These are phyloP conservation scores for Nomada ferruginata DNA, from an alignment of 2,888 invertebrate genomes.

Conservation along the genomic window DNA sequence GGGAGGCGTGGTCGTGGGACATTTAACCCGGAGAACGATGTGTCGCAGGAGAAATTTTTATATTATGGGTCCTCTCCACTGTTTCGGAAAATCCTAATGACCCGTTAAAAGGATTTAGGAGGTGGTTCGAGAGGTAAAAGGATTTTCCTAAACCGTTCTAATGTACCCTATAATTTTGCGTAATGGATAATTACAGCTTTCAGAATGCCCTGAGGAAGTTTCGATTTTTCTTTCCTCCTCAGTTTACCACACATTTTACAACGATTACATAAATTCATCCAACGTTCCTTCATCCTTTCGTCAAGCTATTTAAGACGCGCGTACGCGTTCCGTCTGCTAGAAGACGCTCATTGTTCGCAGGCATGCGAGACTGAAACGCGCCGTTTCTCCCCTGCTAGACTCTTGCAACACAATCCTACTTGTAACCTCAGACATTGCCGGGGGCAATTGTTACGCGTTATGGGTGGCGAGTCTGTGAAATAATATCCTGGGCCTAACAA, in stretches of 20 bases:
- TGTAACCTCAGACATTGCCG: constrained; percentile 66
- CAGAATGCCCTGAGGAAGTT: too few relatives aligned
- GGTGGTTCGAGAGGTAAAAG: too few relatives aligned
- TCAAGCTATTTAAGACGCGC: constrained; percentile 24
- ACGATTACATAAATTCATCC: neutral
- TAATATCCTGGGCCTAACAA: constrained; percentile 65
- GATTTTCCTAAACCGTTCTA: too few relatives aligned
- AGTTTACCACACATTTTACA: neutral
- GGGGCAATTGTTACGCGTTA: constrained; percentile 68
- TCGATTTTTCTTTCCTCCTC: neutral
- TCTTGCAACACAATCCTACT: constrained; percentile 66
- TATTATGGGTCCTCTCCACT: too few relatives aligned
- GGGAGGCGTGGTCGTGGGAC: neutral
- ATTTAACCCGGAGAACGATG: neutral
- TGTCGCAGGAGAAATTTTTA: too few relatives aligned
- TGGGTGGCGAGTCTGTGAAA: constrained; percentile 72
- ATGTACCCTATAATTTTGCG: too few relatives aligned
- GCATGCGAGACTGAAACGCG: constrained; percentile 60
- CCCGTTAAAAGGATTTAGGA: too few relatives aligned
- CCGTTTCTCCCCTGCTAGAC: constrained; percentile 35
- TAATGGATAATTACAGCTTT: too few relatives aligned
- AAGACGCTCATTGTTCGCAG: constrained; percentile 68
- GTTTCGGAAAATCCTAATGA: too few relatives aligned
- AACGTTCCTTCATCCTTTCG: constrained; percentile 4
- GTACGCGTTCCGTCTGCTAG: constrained; percentile 41